Evolutionary conservation across 2,888 invertebrate species (phyloP).

Genomic region (Erebia ligea): DNA sequence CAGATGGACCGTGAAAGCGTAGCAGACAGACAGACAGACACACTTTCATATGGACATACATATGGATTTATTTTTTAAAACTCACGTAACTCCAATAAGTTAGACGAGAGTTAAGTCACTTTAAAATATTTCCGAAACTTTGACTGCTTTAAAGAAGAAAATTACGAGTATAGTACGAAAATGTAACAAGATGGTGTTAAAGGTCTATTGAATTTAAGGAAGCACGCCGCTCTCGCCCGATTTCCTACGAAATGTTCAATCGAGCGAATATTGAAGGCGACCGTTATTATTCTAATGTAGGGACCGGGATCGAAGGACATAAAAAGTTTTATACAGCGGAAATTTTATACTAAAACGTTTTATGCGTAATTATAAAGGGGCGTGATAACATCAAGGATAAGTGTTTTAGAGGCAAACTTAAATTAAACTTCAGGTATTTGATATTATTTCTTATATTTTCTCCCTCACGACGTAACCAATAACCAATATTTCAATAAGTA

Average conservation of each 20-base stretch:
- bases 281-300: conserved; percentile 21
- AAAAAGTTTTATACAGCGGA: conserved; percentile 19
- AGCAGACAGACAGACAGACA: no score
- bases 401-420: background rate
- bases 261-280: conserved; percentile 21
- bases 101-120: no score
- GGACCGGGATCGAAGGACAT: conserved; percentile 15
- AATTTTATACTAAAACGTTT: conserved; percentile 17
- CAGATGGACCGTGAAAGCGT: no score
- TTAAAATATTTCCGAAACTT: no score
- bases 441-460: background rate
- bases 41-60: no score
- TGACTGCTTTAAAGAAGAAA: background rate
- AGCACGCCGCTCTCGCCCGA: conserved; percentile 15
- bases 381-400: conserved; percentile 10
- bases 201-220: conserved; percentile 27
- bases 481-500: no score
- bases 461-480: no score
- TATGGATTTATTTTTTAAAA: no score
- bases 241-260: conserved; percentile 26
- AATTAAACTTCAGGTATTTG: background rate
- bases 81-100: no score
- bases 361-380: conserved; percentile 11
- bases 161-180: conserved; percentile 10
- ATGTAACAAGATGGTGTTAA: conserved; percentile 24